Conservation (phyloP, 2,113 vertebrate species). For the Gymnorhina tibicen region DNA sequence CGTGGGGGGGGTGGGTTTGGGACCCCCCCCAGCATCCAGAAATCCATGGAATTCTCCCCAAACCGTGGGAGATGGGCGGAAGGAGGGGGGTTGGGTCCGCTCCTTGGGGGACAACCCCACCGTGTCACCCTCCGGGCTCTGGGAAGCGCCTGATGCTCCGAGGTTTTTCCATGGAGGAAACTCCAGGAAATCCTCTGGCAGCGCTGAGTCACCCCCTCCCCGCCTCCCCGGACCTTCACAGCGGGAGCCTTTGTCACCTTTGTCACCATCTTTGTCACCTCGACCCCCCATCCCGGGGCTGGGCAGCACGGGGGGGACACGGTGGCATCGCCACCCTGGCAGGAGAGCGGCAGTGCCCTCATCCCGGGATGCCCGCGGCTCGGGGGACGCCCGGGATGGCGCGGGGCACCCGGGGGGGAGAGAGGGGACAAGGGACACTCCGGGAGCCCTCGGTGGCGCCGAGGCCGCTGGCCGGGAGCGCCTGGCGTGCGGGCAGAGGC, state of each 20-base stretch:
- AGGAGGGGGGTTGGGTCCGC: too few species aligned
- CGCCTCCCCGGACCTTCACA: accelerated
- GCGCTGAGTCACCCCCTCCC: neutral
- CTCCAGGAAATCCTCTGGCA: neutral
- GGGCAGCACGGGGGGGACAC: too few species aligned
- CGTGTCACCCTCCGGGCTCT: neutral
- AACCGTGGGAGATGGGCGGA: accelerated
- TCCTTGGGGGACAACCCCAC: neutral
- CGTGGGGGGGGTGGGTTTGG: accelerated
- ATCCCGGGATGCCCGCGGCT: accelerated
- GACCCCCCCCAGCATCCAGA: accelerated
- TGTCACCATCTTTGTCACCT: neutral
- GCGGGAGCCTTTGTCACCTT: neutral
- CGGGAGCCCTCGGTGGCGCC: accelerated
- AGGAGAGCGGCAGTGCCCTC: neutral
- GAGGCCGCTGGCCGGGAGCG: neutral
- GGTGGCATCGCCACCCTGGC: accelerated
- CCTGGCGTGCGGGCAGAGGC: neutral
- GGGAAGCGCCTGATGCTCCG: accelerated
- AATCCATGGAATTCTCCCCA: neutral
- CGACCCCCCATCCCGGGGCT: too few species aligned
- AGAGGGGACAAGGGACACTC: accelerated
- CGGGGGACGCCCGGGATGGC: neutral
- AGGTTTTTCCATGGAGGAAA: neutral
- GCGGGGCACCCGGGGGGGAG: accelerated